Conservation (phyloP, 2,888 invertebrate species). For the Andricus curvator region DNA sequence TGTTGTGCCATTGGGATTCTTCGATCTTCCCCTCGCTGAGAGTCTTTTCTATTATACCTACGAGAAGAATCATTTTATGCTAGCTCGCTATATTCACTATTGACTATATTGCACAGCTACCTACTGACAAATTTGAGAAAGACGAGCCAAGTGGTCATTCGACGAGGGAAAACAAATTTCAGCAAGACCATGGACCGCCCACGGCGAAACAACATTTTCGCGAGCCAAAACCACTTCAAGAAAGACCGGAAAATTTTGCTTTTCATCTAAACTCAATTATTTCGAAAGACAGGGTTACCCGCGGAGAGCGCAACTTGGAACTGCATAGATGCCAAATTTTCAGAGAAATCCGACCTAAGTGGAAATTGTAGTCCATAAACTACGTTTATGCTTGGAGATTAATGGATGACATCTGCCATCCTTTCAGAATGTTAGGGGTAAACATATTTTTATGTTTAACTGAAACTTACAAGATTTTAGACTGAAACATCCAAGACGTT, state of each 20-base stretch:
- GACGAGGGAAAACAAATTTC: slow-evolving; percentile 34
- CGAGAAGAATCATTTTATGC: slow-evolving; percentile 27
- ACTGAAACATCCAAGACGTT: too few species aligned
- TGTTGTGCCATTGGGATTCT: slow-evolving; percentile 21
- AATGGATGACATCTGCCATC: too few species aligned
- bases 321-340: slow-evolving; percentile 39
- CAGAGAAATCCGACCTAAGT: too few species aligned
- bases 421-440: too few species aligned
- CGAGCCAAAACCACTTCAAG: slow-evolving; percentile 31
- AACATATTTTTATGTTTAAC: too few species aligned
- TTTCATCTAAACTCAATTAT: slow-evolving; percentile 26
- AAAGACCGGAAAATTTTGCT: not conserved
- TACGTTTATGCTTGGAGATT: too few species aligned
- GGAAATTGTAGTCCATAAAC: too few species aligned
- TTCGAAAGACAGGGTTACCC: not conserved
- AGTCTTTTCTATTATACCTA: slow-evolving; percentile 18
- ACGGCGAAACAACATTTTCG: slow-evolving; percentile 15
- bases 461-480: too few species aligned
- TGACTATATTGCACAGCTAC: slow-evolving; percentile 27
- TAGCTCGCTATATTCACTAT: slow-evolving; percentile 2
- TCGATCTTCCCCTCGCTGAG: slow-evolving; percentile 30
- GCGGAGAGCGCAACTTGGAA: slow-evolving; percentile 15
- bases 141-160: slow-evolving; percentile 38
- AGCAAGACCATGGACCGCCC: slow-evolving; percentile 21
- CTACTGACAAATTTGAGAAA: slow-evolving; percentile 41